Evolutionary conservation across 2,888 invertebrate species (phyloP).

Genomic region (Monopis laevigella): DNA sequence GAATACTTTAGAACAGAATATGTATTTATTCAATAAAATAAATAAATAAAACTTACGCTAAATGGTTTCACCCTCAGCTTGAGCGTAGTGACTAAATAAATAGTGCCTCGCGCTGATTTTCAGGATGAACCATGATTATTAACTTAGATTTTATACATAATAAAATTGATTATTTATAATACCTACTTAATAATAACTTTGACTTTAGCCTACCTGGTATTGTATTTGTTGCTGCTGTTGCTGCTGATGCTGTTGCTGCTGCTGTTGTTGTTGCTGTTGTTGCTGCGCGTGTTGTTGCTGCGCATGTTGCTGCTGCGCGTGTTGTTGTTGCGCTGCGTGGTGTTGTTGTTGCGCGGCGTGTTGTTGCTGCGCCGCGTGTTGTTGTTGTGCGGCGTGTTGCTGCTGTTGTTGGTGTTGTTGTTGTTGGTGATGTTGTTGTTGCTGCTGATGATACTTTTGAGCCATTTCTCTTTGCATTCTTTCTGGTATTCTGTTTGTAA

Average conservation of each 20-base stretch:
- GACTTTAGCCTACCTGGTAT: slow-evolving; percentile 29
- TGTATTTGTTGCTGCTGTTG: slow-evolving; percentile 22
- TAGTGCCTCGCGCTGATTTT: too few relatives aligned
- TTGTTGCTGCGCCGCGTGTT: slow-evolving; percentile 28
- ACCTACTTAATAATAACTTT: too few relatives aligned
- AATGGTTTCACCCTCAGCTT: too few relatives aligned
- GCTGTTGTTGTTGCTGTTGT: slow-evolving; percentile 28
- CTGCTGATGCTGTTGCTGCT: slow-evolving; percentile 23
- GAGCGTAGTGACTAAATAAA: too few relatives aligned
- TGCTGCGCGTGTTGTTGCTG: slow-evolving; percentile 32
- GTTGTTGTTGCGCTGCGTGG: slow-evolving; percentile 23
- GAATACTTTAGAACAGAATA: too few relatives aligned
- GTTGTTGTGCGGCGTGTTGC: slow-evolving; percentile 22
- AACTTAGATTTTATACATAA: too few relatives aligned
- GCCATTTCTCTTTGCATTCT: slow-evolving; percentile 37
- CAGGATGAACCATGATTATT: too few relatives aligned
- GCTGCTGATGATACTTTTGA: slow-evolving; percentile 34
- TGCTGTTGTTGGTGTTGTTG: slow-evolving; percentile 27
- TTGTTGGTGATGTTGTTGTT: slow-evolving; percentile 25
- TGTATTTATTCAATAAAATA: too few relatives aligned
- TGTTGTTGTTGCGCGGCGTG: slow-evolving; percentile 29
- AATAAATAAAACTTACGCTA: too few relatives aligned
- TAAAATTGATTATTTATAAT: too few relatives aligned
- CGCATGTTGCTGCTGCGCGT: slow-evolving; percentile 29
- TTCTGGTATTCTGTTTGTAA: slow-evolving; percentile 22